Evolutionary conservation across 1,140 invertebrate genomes (phyloP).

Genomic region (Drosophila ficusphila): DNA sequence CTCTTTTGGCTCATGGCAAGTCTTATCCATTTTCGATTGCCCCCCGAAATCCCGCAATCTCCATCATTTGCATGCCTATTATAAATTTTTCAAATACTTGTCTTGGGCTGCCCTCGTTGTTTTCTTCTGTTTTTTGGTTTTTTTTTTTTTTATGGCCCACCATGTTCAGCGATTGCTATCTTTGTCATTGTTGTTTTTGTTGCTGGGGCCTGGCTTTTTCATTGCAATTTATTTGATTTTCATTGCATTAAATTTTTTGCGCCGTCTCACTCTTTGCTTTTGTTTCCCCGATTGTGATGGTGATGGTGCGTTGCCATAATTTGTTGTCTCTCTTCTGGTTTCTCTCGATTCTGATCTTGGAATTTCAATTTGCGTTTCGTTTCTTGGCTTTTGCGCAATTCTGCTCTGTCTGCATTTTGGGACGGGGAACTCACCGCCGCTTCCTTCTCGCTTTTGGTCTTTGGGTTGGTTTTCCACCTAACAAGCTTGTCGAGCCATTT

Average conservation of each 20-base stretch:
- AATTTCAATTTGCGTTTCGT: slow-evolving; percentile 72
- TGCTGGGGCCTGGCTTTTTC: slow-evolving; percentile 46
- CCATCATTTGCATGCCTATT: slow-evolving; percentile 69
- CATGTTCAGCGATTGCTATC: slow-evolving; percentile 75
- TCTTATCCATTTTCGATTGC: slow-evolving; percentile 56
- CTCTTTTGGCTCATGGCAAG: slow-evolving; percentile 18
- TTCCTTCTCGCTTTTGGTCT: background rate
- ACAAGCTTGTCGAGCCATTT: slow-evolving; percentile 59
- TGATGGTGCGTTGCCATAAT: slow-evolving; percentile 44
- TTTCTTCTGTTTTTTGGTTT: background rate
- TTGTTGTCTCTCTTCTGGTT: slow-evolving; percentile 33
- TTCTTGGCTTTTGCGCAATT: slow-evolving; percentile 37
- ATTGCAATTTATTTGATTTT: slow-evolving; percentile 82
- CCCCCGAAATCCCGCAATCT: background rate
- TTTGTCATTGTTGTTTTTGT: slow-evolving; percentile 66
- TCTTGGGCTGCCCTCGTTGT: slow-evolving; percentile 33
- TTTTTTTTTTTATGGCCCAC: slow-evolving; percentile 39
- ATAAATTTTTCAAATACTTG: slow-evolving; percentile 79
- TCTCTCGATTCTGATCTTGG: slow-evolving; percentile 61
- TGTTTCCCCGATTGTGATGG: slow-evolving; percentile 25
- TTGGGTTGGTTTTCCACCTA: slow-evolving; percentile 39
- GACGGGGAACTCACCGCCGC: background rate
- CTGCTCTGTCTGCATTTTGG: slow-evolving; percentile 6
- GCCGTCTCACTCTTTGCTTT: slow-evolving; percentile 11
- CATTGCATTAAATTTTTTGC: slow-evolving; percentile 73